These are phyloP conservation scores for Caenorhabditis imperialis DNA, from an alignment of 2,888 invertebrate species.

Conservation along the genomic window DNA sequence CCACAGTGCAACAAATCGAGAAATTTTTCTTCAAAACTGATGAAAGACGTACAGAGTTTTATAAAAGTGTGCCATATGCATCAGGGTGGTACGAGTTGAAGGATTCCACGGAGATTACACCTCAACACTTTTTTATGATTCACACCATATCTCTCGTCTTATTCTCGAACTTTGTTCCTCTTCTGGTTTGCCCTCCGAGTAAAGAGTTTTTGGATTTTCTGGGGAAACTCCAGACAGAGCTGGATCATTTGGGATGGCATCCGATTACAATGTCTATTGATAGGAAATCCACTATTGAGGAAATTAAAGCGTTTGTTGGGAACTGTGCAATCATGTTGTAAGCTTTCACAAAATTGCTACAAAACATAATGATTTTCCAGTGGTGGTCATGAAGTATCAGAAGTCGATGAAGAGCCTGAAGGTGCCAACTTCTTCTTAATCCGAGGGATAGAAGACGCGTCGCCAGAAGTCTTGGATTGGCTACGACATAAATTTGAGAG, in stretches of 20 bases:
- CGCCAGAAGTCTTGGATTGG: constrained; percentile 40
- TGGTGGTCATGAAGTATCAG: constrained; percentile 28
- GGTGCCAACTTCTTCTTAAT: constrained; percentile 42
- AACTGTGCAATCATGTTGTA: constrained; percentile 53
- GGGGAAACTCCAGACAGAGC: constrained; percentile 15
- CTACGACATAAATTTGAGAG: constrained; percentile 33
- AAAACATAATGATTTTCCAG: neutral
- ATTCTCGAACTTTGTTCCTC: constrained; percentile 39
- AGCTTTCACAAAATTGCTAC: neutral
- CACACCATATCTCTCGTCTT: constrained; percentile 20
- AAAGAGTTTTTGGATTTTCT: constrained; percentile 28
- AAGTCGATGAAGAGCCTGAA: constrained; percentile 25
- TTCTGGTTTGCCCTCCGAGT: constrained; percentile 21
- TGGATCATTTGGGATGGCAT: constrained; percentile 46
- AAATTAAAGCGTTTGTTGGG: constrained; percentile 29
- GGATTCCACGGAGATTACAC: constrained; percentile 8
- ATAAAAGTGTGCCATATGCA: constrained; percentile 26
- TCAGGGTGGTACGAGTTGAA: constrained; percentile 28
- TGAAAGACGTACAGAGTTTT: constrained; percentile 10
- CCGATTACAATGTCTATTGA: constrained; percentile 39
- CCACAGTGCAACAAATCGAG: constrained; percentile 11
- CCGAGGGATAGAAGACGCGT: constrained; percentile 37
- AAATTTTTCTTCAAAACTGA: constrained; percentile 8
- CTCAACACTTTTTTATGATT: constrained; percentile 35
- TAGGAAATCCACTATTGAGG: constrained; percentile 29